Evolutionary conservation across 2,797 vertebrate genomes (phyloP).

Genomic region (Melanogrammus aeglefinus): DNA sequence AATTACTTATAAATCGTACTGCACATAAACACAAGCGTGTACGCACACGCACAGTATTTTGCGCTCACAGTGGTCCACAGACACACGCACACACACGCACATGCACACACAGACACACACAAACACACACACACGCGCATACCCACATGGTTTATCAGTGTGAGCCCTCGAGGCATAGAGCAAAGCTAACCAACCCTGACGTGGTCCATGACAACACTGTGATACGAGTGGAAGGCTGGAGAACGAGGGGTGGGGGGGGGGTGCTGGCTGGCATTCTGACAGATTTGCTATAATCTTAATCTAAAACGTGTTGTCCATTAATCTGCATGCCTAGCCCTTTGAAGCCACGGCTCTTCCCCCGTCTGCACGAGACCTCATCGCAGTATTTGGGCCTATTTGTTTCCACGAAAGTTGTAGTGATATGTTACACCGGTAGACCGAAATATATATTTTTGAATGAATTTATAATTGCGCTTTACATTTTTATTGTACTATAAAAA

Average conservation of each 20-base stretch:
- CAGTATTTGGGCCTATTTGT: not conserved
- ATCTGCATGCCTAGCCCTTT: slow-evolving; percentile 31
- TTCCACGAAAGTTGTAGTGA: not conserved
- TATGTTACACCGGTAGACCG: not conserved
- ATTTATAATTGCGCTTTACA: not conserved
- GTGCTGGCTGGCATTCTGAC: slow-evolving; percentile 23
- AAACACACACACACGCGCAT: slow-evolving; percentile 14
- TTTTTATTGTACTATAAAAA: not conserved
- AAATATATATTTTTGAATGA: not conserved
- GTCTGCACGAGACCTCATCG: not conserved
- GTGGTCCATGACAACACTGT: not conserved
- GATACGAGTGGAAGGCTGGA: not conserved
- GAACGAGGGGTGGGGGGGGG: slow-evolving; percentile 2
- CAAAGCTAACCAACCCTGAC: not conserved
- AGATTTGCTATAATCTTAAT: slow-evolving; percentile 45
- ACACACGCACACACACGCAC: slow-evolving; percentile 7
- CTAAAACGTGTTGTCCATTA: slow-evolving; percentile 39
- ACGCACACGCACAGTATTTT: slow-evolving; percentile 29
- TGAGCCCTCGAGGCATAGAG: slow-evolving; percentile 2
- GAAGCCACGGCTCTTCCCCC: slow-evolving; percentile 11
- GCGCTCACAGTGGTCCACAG: slow-evolving; percentile 9
- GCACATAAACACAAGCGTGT: slow-evolving; percentile 22
- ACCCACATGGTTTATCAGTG: slow-evolving; percentile 28
- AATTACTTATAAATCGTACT: slow-evolving; percentile 52
- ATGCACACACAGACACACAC: slow-evolving; percentile 5